Evolutionary conservation across 1,140 invertebrate genomes (phyloP).

Genomic region (Drosophila ercepeae): DNA sequence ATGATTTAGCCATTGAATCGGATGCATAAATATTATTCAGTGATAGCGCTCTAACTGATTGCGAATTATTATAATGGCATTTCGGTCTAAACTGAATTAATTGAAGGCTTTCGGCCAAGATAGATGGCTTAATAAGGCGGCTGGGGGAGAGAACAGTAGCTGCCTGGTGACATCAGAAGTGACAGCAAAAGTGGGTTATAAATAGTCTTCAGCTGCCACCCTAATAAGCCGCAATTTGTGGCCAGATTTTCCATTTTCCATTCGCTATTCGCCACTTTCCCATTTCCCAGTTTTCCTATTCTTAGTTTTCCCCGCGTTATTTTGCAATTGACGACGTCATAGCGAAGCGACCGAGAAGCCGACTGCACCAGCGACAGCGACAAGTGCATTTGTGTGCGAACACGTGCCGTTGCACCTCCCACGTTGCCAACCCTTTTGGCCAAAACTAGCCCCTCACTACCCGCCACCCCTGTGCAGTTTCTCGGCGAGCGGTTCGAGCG

Average conservation of each 20-base stretch:
- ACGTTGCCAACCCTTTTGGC: constrained; percentile 20
- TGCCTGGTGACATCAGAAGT: constrained; percentile 2
- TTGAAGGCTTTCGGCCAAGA: constrained; percentile 5
- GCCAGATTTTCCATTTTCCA: constrained; percentile 26
- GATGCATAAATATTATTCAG: constrained; percentile 37
- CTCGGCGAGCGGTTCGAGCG: constrained; percentile 51
- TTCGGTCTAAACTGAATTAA: constrained; percentile 14
- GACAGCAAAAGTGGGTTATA: constrained; percentile 5
- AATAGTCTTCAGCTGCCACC: constrained; percentile 1
- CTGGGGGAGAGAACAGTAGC: background rate
- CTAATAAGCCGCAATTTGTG: constrained; percentile 27
- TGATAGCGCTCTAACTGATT: constrained; percentile 4
- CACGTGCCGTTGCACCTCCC: constrained; percentile 73
- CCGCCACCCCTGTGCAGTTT: constrained; percentile 9
- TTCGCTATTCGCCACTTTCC: constrained; percentile 2
- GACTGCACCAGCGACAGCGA: constrained; percentile 28
- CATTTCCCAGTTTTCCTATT: constrained; percentile 27
- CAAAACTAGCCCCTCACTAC: background rate
- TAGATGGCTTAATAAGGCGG: constrained; percentile 2
- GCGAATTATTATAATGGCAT: constrained; percentile 23
- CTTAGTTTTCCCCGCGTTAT: background rate
- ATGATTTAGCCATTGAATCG: constrained; percentile 64
- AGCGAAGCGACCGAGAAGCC: constrained; percentile 4
- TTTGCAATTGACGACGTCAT: constrained; percentile 59
- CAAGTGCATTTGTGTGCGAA: constrained; percentile 75